Percentiles rank a stretch among this genome's conserved stretches.
Conservation (phyloP, 2,888 invertebrate species). For the Drosophila limbata region DNA sequence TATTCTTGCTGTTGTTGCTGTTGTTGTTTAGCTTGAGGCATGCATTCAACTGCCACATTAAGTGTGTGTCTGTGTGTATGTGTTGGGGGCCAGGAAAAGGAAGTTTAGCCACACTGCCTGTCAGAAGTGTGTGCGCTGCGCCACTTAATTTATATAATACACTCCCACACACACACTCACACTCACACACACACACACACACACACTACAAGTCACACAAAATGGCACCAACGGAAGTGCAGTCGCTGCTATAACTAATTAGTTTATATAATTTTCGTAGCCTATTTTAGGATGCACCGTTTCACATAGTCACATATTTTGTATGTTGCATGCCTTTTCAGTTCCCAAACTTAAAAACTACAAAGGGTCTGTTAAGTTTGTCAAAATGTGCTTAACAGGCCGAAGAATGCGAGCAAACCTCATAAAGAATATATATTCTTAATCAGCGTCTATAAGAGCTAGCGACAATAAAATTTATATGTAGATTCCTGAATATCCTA, state of each 20-base stretch:
- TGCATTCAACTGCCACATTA: conserved; percentile 47
- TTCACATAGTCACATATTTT: conserved; percentile 15
- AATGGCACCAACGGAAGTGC: conserved; percentile 68
- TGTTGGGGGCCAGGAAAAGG: conserved; percentile 69
- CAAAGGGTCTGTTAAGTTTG: not conserved
- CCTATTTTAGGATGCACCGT: conserved; percentile 65
- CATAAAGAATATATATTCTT: not conserved
- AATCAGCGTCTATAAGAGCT: not conserved
- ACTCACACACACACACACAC: conserved; percentile 7
- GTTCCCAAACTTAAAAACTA: not conserved
- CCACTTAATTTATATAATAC: conserved; percentile 79
- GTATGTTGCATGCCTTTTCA: conserved; percentile 20
- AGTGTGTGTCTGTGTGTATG: conserved; percentile 22
- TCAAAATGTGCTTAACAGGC: not conserved
- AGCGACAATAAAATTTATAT: not conserved
- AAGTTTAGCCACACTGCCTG: conserved; percentile 67
- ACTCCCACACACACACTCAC: conserved; percentile 25
- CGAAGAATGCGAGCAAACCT: no score
- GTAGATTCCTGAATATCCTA: not conserved
- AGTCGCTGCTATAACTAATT: conserved; percentile 68
- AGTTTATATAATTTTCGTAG: conserved; percentile 75
- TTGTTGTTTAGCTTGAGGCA: conserved; percentile 67
- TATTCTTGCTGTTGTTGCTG: conserved; percentile 23
- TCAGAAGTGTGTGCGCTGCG: conserved; percentile 57
- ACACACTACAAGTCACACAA: conserved; percentile 30